Conservation (phyloP, 2,113 vertebrate species). For the Rutilus rutilus region DNA sequence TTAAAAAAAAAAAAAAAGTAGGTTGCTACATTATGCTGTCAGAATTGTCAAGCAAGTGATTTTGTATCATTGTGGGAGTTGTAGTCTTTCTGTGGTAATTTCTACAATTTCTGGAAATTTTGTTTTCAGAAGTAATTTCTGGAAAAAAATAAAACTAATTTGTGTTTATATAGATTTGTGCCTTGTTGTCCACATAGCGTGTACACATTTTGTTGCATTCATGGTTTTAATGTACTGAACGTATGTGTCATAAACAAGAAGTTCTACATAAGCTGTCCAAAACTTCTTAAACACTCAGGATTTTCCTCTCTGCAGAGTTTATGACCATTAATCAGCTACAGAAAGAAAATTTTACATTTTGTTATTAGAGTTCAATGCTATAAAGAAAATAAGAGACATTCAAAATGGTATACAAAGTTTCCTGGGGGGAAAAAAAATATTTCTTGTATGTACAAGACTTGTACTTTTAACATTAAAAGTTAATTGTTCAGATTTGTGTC, state of each 20-base stretch:
- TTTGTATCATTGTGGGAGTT: background rate
- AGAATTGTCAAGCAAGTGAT: background rate
- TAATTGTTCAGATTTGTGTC: background rate
- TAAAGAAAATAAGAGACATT: too few relatives aligned
- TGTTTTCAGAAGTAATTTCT: too few relatives aligned
- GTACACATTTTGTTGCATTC: background rate
- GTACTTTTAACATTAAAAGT: too few relatives aligned
- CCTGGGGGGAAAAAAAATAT: too few relatives aligned
- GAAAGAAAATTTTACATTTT: too few relatives aligned
- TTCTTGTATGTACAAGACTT: background rate
- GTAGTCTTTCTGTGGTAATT: background rate
- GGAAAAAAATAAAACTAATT: accelerated
- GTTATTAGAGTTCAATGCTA: too few relatives aligned
- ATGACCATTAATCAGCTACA: too few relatives aligned
- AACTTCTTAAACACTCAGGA: too few relatives aligned
- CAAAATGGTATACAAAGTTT: background rate
- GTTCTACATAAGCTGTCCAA: too few relatives aligned
- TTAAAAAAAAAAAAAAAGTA: too few relatives aligned
- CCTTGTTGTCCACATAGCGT: background rate
- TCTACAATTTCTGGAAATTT: too few relatives aligned
- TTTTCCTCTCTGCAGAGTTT: too few relatives aligned
- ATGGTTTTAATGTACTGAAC: background rate
- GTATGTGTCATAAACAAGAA: background rate
- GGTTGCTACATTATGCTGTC: background rate
- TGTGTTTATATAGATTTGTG: background rate